Conservation (phyloP, 2,797 vertebrate genomes). For the Lycodopsis pacificus region DNA sequence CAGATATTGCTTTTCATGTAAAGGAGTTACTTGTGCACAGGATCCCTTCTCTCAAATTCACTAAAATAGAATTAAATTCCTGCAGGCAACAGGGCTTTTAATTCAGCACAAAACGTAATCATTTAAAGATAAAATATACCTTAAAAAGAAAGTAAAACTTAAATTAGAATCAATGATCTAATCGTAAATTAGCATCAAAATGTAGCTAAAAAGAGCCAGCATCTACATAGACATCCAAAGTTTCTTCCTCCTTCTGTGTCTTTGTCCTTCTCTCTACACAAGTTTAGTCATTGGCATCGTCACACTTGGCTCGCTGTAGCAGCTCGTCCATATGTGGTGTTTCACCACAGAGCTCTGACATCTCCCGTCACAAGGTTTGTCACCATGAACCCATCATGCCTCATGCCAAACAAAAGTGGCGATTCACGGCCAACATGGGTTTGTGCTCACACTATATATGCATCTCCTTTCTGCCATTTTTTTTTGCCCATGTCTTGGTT, state of each 20-base stretch:
- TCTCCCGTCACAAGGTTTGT: conserved; percentile 56
- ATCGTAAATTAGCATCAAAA: background rate
- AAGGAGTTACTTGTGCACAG: conserved; percentile 19
- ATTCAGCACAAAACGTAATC: no score
- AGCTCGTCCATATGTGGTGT: conserved; percentile 52
- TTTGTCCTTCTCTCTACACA: background rate
- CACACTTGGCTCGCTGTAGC: conserved; percentile 25
- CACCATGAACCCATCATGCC: conserved; percentile 36
- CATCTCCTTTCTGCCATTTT: conserved; percentile 50
- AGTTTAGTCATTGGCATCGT: conserved; percentile 19
- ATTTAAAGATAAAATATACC: background rate
- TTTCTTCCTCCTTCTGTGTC: background rate
- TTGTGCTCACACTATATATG: conserved; percentile 34
- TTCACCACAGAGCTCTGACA: conserved; percentile 52
- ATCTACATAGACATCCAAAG: background rate
- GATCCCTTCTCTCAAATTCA: conserved; percentile 18
- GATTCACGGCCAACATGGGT: conserved; percentile 37
- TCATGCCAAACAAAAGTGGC: conserved; percentile 53
- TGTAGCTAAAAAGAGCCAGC: background rate
- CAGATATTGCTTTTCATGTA: conserved; percentile 38
- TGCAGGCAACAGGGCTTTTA: background rate
- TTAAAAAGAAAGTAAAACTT: background rate
- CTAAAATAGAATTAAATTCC: background rate
- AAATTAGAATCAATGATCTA: background rate
- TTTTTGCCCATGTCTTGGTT: conserved; percentile 25